Evolutionary conservation across 2,113 vertebrate genomes (phyloP).

Genomic region (Oenanthe oenanthe): DNA sequence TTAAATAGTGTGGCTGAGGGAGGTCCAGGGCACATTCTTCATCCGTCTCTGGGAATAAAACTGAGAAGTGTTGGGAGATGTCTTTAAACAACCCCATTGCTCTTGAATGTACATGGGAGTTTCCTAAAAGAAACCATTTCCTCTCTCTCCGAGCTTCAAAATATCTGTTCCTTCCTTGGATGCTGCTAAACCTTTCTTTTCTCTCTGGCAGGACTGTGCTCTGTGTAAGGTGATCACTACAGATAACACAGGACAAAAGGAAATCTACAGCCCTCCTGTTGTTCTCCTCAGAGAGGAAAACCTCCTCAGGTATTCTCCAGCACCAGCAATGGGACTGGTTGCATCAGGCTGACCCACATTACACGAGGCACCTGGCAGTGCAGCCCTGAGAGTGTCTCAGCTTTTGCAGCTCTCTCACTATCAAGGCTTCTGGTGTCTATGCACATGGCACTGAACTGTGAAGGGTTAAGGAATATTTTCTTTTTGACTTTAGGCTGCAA

Average conservation of each 20-base stretch:
- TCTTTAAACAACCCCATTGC: neutral
- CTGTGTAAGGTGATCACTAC: conserved; percentile 69
- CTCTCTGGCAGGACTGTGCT: conserved; percentile 65
- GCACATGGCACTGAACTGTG: neutral
- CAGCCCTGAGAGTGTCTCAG: neutral
- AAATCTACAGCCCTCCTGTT: conserved; percentile 58
- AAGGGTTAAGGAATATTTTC: neutral
- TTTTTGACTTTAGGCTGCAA: neutral
- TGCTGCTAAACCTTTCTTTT: conserved; percentile 12
- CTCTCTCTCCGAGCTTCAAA: neutral
- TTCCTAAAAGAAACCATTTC: neutral
- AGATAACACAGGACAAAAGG: conserved; percentile 52
- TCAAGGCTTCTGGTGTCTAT: neutral
- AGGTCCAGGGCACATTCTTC: neutral
- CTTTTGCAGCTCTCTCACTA: neutral
- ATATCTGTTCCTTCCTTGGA: neutral
- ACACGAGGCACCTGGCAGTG: neutral
- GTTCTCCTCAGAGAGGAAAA: conserved; percentile 66
- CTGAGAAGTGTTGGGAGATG: neutral
- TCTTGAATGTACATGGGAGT: neutral
- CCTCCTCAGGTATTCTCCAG: conserved; percentile 71
- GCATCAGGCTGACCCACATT: neutral
- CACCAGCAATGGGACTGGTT: neutral
- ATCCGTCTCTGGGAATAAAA: neutral
- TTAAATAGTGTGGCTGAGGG: neutral